Evolutionary conservation across 2,113 vertebrate species (phyloP).

Genomic region (Halcyon malimbica): DNA sequence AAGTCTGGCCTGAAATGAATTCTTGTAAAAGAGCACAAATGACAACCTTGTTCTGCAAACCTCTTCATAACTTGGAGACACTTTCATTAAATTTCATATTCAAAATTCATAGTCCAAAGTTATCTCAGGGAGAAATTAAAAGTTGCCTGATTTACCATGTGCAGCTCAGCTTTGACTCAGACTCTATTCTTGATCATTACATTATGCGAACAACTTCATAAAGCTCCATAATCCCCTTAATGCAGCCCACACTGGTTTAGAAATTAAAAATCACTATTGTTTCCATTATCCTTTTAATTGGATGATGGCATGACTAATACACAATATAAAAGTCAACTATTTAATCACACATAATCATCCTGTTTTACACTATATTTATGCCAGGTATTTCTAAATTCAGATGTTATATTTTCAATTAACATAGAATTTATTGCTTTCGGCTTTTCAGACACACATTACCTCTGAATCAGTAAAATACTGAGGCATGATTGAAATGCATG

Average conservation of each 20-base stretch:
- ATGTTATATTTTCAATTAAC: slow-evolving; percentile 16
- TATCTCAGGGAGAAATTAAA: neutral
- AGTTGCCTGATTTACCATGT: slow-evolving; percentile 10
- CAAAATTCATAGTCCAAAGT: neutral
- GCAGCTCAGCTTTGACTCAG: slow-evolving; percentile 46
- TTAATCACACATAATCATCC: slow-evolving; percentile 41
- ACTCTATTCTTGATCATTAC: slow-evolving; percentile 41
- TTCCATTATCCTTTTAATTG: slow-evolving; percentile 55
- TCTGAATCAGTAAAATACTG: neutral
- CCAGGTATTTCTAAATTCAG: slow-evolving; percentile 42
- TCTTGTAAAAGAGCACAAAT: neutral
- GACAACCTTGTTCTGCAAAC: neutral
- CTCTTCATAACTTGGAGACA: neutral
- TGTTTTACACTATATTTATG: slow-evolving; percentile 39
- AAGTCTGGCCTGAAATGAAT: neutral
- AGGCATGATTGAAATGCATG: neutral
- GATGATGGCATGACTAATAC: slow-evolving; percentile 47
- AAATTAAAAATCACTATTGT: slow-evolving; percentile 39
- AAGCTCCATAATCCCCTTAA: slow-evolving; percentile 47
- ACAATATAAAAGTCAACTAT: slow-evolving; percentile 19
- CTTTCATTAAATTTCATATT: neutral
- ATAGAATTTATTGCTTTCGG: neutral
- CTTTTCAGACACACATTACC: neutral
- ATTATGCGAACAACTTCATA: slow-evolving; percentile 46
- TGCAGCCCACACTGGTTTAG: slow-evolving; percentile 34